phyloP scores from a whole-genome alignment of 1,140 invertebrate genomes.

The Lordiphosa clarofinis region DNA sequence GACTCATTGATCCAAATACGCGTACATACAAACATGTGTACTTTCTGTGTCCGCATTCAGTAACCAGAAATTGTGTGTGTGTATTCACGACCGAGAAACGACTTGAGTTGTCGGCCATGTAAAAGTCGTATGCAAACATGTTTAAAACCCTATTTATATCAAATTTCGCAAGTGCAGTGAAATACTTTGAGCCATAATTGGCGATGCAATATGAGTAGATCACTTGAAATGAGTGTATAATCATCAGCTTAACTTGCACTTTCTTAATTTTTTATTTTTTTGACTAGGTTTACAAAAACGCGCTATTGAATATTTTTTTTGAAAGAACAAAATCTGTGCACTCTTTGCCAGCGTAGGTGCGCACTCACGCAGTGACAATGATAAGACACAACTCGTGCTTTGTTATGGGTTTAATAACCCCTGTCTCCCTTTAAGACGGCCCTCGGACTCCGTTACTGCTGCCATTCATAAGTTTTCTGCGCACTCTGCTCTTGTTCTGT shows the following conservation, averaged over 20 bases:
- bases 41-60: not conserved
- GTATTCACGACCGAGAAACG: not conserved
- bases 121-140: slow-evolving; percentile 2
- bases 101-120: not conserved
- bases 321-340: too few species aligned
- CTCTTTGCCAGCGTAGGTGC: not conserved
- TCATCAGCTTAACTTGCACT: not conserved
- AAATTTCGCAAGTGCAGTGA: slow-evolving; percentile 3
- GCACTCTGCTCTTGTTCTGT: slow-evolving; percentile 46
- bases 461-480: slow-evolving; percentile 55
- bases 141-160: slow-evolving; percentile 1
- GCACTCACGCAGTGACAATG: not conserved
- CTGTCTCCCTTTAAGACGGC: slow-evolving; percentile 3
- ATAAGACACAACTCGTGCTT: not conserved
- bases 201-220: slow-evolving; percentile 1
- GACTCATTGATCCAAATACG: too few species aligned
- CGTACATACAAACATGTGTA: too few species aligned
- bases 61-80: not conserved
- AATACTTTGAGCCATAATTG: too few species aligned
- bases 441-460: slow-evolving; percentile 21
- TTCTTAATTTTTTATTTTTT: too few species aligned
- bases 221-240: not conserved
- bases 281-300: too few species aligned
- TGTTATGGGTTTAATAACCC: slow-evolving; percentile 28
- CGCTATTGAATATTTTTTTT: too few species aligned